These are phyloP conservation scores for Neoseiulus cucumeris DNA, from an alignment of 1,140 invertebrate genomes.

Conservation along the genomic window DNA sequence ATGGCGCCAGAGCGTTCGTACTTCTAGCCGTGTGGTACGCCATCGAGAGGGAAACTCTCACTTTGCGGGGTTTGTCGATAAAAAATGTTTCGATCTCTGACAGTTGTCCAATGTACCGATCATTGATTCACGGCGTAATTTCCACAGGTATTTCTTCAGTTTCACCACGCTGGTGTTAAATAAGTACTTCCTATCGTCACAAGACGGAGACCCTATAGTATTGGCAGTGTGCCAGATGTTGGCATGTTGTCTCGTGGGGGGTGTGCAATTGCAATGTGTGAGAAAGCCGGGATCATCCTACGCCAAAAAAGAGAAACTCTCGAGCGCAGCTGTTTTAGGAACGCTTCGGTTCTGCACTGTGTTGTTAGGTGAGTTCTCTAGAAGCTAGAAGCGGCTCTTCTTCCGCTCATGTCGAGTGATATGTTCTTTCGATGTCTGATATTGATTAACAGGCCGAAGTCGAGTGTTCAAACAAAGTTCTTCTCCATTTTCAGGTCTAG, in stretches of 20 bases:
- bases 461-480: too few relatives aligned
- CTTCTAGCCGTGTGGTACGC: neutral
- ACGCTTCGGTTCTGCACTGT: constrained; percentile 20
- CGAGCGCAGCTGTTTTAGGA: constrained; percentile 11
- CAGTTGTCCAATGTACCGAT: too few relatives aligned
- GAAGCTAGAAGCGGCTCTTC: too few relatives aligned
- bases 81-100: too few relatives aligned
- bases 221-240: constrained; percentile 38
- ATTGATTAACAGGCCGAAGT: neutral
- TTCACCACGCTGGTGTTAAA: constrained; percentile 51
- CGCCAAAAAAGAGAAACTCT: neutral
- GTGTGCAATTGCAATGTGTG: constrained; percentile 10
- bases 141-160: constrained; percentile 31
- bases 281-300: neutral
- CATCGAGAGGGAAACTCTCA: too few relatives aligned
- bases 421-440: constrained; percentile 43
- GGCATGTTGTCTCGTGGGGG: constrained; percentile 11
- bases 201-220: constrained; percentile 53
- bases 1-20: neutral
- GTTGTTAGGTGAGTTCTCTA: constrained; percentile 43
- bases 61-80: too few relatives aligned
- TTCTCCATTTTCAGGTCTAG: constrained; percentile 48
- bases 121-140: too few relatives aligned
- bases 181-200: constrained; percentile 56
- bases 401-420: too few relatives aligned